Base-by-base conservation (phyloP, 2,797 vertebrate species). In the Chaetodon trifasciatus region DNA sequence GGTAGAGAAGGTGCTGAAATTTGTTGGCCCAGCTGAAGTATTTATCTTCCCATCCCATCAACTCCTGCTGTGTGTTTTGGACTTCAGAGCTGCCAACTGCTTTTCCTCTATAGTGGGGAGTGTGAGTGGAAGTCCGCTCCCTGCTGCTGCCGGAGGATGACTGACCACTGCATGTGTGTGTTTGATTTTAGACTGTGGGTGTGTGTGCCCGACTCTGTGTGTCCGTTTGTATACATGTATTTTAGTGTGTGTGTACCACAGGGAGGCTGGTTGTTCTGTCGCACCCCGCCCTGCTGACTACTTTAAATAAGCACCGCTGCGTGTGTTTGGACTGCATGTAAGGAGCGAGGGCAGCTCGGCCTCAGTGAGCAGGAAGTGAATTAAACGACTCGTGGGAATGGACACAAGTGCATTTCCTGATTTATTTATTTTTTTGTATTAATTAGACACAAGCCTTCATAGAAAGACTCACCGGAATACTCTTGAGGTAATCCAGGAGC, bases 281-380 rank as follows among this genome's bases (percentile, higher is more conserved):
- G 84, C 84, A 86, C 80, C 83, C 89, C 88, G 16, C 90, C 88
- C 88, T 89, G 84, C 86, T 79, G 78, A 76, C 69, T 86, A 56
- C 83, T 89, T 89, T 88, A 90, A 90, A 91, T 87, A 92, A 91
- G 90, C 77, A 81, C 23, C 0, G 11, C 65, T 57, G 61, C 56
- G 74, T 62, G 55, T 85, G 82, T 88, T 69, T 86, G 78, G 68
- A 78, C 78, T 80, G 47, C 52, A n/a, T 80, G 47, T 56, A n/a
- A 52, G 35, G 70, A 76, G 50, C 6, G 28, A 84, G 12, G 58
- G 67, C 65, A 71, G 77, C 72, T 82, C n/a, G 32, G 65, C 66
- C 39, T 56, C 6, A 5, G 39, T 52, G 73, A 57, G 47, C 40
- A 84, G 71, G 23, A 62, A 61, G 37, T 60, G 12, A 28, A 66